phyloP scores from a whole-genome alignment of 2,888 invertebrate species.

The Helobdella robusta region DNA sequence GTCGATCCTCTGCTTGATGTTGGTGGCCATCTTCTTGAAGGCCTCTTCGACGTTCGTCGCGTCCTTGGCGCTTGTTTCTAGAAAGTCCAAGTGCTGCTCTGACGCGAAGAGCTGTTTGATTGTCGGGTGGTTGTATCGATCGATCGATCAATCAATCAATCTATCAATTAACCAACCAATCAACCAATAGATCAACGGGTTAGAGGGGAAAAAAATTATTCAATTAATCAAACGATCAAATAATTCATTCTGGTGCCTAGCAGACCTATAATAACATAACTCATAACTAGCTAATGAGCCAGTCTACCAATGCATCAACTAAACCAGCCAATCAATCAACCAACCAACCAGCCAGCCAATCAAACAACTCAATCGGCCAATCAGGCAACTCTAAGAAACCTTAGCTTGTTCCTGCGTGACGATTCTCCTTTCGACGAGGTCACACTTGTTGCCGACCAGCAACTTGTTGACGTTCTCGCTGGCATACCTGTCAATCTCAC shows the following conservation, averaged over 20 bases:
- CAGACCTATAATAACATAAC: no score
- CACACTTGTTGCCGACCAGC: conserved; percentile 97
- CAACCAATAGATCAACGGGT: no score
- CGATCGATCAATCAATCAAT: background rate
- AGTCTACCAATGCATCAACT: no score
- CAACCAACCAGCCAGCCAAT: no score
- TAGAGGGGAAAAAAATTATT: no score
- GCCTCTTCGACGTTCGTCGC: conserved; percentile 98
- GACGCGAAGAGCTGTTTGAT: conserved; percentile 65
- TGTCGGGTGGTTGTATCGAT: background rate
- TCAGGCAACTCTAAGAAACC: no score
- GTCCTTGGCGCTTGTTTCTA: conserved; percentile 98
- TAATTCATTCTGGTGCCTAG: no score
- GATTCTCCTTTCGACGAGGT: conserved; percentile 92
- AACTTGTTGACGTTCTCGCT: conserved; percentile 99
- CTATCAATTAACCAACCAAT: background rate
- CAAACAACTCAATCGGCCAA: no score
- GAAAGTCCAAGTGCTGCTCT: conserved; percentile 90
- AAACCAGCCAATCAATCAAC: no score
- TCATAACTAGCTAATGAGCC: no score
- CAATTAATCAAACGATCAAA: no score
- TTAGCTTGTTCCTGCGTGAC: conserved; percentile 95
- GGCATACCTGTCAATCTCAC: conserved; percentile 98
- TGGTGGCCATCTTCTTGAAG: conserved; percentile 96
- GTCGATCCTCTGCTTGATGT: conserved; percentile 96